phyloP scores from a whole-genome alignment of 2,888 invertebrate species.

The Lampropteryx suffumata region DNA sequence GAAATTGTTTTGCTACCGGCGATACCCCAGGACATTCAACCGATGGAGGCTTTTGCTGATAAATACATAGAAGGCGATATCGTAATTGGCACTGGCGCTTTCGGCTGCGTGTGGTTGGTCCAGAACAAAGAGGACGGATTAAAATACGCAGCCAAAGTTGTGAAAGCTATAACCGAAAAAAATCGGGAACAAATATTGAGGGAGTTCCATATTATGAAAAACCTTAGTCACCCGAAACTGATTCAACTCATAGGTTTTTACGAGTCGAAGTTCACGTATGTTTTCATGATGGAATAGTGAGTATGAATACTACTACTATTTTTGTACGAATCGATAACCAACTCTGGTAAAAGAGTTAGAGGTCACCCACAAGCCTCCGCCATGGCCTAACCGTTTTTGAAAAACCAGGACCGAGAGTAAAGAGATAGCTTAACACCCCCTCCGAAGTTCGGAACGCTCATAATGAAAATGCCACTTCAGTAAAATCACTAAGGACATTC shows the following conservation, averaged over 20 bases:
- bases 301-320: no score
- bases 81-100: conserved; percentile 43
- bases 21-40: not conserved
- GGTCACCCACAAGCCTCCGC: no score
- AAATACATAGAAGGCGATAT: conserved; percentile 21
- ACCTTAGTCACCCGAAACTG: conserved; percentile 91
- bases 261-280: conserved; percentile 75
- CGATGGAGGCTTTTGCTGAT: conserved; percentile 3
- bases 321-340: no score
- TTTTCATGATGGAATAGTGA: conserved; percentile 94
- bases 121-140: conserved; percentile 47
- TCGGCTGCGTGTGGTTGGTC: conserved; percentile 41
- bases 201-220: conserved; percentile 94
- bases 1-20: not conserved
- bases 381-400: no score
- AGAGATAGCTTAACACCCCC: no score
- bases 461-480: no score
- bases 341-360: no score
- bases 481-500: no score
- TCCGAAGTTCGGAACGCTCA: no score
- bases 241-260: conserved; percentile 79
- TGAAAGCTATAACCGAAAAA: conserved; percentile 87
- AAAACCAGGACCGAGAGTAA: no score
- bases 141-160: conserved; percentile 91
- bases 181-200: conserved; percentile 90